Evolutionary conservation across 2,797 vertebrate species (phyloP), one percentile per base, ranked within the genome.

Genomic region (Choloepus didactylus): DNA sequence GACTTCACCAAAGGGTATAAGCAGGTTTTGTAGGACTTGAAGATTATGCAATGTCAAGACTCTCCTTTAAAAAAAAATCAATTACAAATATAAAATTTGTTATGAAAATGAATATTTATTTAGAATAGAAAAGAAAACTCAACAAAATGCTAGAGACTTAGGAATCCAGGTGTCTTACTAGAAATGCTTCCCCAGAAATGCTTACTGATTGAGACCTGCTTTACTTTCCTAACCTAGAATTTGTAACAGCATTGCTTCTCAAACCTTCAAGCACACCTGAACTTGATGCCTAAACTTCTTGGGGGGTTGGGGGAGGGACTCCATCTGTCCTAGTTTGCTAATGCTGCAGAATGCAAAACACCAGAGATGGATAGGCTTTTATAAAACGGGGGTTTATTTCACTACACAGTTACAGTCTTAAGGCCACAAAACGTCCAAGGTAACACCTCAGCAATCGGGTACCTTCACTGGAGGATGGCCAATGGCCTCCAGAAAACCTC

Each of bases 121-220:
- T 76, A 64, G 73, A 88, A 59, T 69, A 76, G 44, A 75, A 86
- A 96, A 82, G 35, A 46, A 86, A 86, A 70, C 11, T 46, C 41
- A 56, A 90, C 9, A 18, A 69, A 75, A 46, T 60, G 67, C 10
- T 10, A 81, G 41, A 60, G 29, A 76, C 18, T 29, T 6, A 2
- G 15, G 44, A 46, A 69, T 41, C 18, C 35, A 21, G 25, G 54
- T 35, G 27, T 14, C 64, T 66, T 76, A 80, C 15, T 56, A 56
- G 18, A 54, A 54, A 54, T 54, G 16, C 51, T 85, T 49, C 46
- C 54, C 16, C 14, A 49, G 62, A 77, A 89, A 81, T 29, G 44
- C 38, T 84, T 41, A 77, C 64, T 41, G 41, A 73, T 5, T 44
- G 5, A 14, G 85, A 54, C 6, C 9, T 67, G 18, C 11, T 90